Evolutionary conservation across 2,797 vertebrate genomes (phyloP).

Genomic region (Hippoglossus hippoglossus): DNA sequence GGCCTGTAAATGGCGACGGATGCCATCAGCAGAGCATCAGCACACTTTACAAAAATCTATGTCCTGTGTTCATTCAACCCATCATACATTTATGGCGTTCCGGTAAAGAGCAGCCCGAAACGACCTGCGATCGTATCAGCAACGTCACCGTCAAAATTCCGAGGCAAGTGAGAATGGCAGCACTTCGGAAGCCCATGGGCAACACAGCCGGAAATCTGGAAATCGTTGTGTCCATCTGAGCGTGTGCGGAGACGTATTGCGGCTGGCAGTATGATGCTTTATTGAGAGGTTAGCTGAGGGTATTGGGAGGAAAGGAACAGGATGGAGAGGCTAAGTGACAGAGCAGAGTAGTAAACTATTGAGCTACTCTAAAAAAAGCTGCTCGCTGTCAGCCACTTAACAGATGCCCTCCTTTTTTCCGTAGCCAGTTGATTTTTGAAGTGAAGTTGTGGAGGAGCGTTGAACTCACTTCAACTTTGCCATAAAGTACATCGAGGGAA

Average conservation of each 20-base stretch:
- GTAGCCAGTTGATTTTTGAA: slow-evolving; percentile 24
- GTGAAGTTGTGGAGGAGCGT: slow-evolving; percentile 15
- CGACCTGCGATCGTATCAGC: slow-evolving; percentile 20
- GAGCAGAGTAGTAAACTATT: slow-evolving; percentile 51
- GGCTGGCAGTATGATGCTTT: slow-evolving; percentile 44
- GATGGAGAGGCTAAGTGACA: slow-evolving; percentile 66
- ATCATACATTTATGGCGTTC: slow-evolving; percentile 50
- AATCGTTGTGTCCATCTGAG: slow-evolving; percentile 8
- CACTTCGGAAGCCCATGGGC: slow-evolving; percentile 46
- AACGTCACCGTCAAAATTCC: slow-evolving; percentile 24
- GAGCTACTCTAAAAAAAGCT: slow-evolving; percentile 53
- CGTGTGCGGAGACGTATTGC: slow-evolving; percentile 50
- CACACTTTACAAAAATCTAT: slow-evolving; percentile 26
- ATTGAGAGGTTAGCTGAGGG: slow-evolving; percentile 44
- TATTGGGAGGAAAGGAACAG: slow-evolving; percentile 33
- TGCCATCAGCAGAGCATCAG: slow-evolving; percentile 25
- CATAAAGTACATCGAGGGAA: background rate
- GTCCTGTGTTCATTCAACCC: slow-evolving; percentile 22
- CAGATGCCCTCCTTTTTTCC: slow-evolving; percentile 25
- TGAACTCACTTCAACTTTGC: slow-evolving; percentile 25
- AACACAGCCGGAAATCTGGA: slow-evolving; percentile 10
- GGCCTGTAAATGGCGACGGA: slow-evolving; percentile 2
- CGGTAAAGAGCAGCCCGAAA: slow-evolving; percentile 14
- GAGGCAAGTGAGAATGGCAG: slow-evolving; percentile 40
- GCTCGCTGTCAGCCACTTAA: slow-evolving; percentile 47